Percentiles rank a stretch among this genome's conserved stretches.
Evolutionary conservation across 2,888 invertebrate species (phyloP).

Genomic region (Rhopalosiphum nymphaeae): DNA sequence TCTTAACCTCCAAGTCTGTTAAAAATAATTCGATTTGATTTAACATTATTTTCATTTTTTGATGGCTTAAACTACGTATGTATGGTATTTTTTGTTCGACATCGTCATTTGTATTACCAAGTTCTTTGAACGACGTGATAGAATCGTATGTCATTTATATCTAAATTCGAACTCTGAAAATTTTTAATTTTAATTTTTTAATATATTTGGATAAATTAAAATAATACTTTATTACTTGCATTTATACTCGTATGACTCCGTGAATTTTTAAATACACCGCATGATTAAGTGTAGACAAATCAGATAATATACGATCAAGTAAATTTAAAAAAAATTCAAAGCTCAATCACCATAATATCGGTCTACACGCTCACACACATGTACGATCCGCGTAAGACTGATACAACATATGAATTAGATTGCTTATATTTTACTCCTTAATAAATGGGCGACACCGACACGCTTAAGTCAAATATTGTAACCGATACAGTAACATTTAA

Average conservation of each 20-base stretch:
- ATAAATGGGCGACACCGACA: too few relatives aligned
- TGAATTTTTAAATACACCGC: neutral
- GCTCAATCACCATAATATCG: too few relatives aligned
- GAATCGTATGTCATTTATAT: neutral
- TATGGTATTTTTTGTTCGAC: neutral
- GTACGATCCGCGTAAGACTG: too few relatives aligned
- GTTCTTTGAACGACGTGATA: neutral
- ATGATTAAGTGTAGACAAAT: neutral
- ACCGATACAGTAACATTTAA: neutral
- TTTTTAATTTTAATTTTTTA: neutral
- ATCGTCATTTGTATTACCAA: neutral
- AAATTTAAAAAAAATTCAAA: neutral
- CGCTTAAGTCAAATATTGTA: too few relatives aligned
- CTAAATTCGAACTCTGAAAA: neutral
- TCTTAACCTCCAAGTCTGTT: neutral
- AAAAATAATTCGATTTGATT: neutral
- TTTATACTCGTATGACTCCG: neutral
- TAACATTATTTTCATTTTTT: neutral
- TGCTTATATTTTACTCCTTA: too few relatives aligned
- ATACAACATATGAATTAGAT: too few relatives aligned
- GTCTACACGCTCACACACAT: too few relatives aligned
- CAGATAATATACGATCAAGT: neutral
- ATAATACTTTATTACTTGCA: neutral
- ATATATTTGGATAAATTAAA: too few relatives aligned
- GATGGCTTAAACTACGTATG: neutral